Base-by-base conservation (phyloP, 2,888 invertebrate genomes). In the Azorinus chamasolen region DNA sequence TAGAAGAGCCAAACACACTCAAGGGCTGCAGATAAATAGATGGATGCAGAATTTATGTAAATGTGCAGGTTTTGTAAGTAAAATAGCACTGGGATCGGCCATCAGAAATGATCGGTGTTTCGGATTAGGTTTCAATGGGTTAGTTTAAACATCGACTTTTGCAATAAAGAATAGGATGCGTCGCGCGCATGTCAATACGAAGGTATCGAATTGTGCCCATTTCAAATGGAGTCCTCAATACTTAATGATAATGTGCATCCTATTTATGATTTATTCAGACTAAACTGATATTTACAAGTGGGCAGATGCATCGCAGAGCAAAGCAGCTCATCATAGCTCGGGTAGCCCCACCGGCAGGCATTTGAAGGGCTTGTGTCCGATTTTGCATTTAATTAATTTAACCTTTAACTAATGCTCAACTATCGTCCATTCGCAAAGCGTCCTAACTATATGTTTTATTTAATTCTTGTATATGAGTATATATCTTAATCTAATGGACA, bases 31-130 rank as follows among this genome's bases (percentile, higher is more conserved):
- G 32, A 32, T 4, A 32, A 39, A 66, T 45, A 37, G 66, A n/a
- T 10, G 59, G 64, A 72, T 78, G 63, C 50, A 66, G 54, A 69
- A 64, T 73, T 64, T 65, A 78, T 72, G 72, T 69, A 72, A 73
- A 78, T 78, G 37, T 72, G 61, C 68, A 72, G 65, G 73, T 58
- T 32, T 51, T 69, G 61, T 72, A 73, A 50, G 64, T 72, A 73
- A 59, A 68, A 54, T 48, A 48, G 61, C 65, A 63, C 72, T 61
- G 20, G 27, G 59, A 55, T 46, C 73, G 58, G 16, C 39, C 43
- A 57, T 43, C 57, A 32, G 43, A 27, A 51, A 69, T 69, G 69
- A 55, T 64, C 69, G 78, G 73, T 73, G 73, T 73, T 70, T 65
- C 48, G 78, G 58, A 57, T 78, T 43, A 45, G 24, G 61, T 78